Conservation (phyloP, 2,113 vertebrate species). For the Sphyrna mokarran region DNA sequence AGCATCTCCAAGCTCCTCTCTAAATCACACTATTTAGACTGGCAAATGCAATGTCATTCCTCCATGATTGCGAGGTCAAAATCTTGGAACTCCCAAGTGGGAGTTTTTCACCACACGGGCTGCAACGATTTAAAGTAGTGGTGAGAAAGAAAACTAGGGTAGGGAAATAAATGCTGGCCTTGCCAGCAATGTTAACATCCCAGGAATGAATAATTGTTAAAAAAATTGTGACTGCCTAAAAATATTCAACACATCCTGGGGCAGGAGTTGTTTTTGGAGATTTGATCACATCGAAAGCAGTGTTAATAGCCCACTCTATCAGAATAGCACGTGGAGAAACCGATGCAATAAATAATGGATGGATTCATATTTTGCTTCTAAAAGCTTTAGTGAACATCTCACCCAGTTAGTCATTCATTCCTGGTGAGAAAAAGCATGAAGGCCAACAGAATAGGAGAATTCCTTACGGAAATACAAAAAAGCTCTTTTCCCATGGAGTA, state of each 20-base stretch:
- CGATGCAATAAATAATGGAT: background rate
- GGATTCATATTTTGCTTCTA: background rate
- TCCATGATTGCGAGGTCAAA: background rate
- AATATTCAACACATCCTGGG: background rate
- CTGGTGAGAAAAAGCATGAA: background rate
- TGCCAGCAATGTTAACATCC: background rate
- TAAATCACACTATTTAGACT: background rate
- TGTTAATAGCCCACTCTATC: background rate
- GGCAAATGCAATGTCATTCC: background rate
- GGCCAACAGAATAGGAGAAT: background rate
- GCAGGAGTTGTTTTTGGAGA: background rate
- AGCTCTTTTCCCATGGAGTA: background rate
- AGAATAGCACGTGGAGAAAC: background rate
- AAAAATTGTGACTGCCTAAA: background rate
- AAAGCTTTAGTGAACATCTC: background rate
- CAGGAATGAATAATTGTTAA: background rate
- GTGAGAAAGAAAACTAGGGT: background rate
- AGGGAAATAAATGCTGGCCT: background rate
- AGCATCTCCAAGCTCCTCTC: background rate
- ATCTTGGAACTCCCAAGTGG: background rate
- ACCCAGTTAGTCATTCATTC: background rate
- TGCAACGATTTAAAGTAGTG: background rate
- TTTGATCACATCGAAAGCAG: background rate
- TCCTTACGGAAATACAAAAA: background rate
- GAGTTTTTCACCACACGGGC: background rate